Evolutionary conservation across 2,888 invertebrate genomes (phyloP).

Genomic region (Drosophila gaucha): DNA sequence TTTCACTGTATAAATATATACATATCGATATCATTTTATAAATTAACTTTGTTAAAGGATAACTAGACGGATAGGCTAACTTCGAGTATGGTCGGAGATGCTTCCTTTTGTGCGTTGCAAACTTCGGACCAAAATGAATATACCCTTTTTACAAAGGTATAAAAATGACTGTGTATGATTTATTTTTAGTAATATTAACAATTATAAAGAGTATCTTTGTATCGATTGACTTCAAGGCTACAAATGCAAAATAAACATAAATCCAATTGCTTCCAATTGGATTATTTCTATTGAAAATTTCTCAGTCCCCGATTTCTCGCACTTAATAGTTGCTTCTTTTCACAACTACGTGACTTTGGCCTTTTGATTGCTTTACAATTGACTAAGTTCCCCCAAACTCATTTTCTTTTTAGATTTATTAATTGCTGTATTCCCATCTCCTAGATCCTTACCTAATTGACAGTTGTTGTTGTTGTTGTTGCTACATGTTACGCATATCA

Average conservation of each 20-base stretch:
- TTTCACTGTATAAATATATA: too few species aligned
- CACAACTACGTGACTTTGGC: constrained; percentile 6
- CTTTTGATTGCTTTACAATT: constrained; percentile 26
- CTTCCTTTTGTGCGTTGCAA: too few species aligned
- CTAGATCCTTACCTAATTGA: neutral
- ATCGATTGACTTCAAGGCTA: neutral
- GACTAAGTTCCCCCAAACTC: neutral
- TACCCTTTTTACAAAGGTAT: too few species aligned
- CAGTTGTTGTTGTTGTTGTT: too few species aligned
- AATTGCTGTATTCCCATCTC: neutral
- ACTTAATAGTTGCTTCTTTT: too few species aligned
- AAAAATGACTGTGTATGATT: too few species aligned
- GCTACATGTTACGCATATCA: too few species aligned
- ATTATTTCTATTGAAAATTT: neutral
- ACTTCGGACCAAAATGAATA: too few species aligned
- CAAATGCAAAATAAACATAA: neutral
- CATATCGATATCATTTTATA: too few species aligned
- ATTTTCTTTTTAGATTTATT: constrained; percentile 1
- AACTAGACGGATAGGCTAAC: too few species aligned
- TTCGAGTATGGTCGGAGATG: too few species aligned
- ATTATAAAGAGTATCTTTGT: neutral
- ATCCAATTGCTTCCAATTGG: neutral
- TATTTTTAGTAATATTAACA: neutral
- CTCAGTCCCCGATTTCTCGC: neutral
- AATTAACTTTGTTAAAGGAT: too few species aligned